Conservation (phyloP, 2,888 invertebrate species). For the Microctonus hyperodae region DNA sequence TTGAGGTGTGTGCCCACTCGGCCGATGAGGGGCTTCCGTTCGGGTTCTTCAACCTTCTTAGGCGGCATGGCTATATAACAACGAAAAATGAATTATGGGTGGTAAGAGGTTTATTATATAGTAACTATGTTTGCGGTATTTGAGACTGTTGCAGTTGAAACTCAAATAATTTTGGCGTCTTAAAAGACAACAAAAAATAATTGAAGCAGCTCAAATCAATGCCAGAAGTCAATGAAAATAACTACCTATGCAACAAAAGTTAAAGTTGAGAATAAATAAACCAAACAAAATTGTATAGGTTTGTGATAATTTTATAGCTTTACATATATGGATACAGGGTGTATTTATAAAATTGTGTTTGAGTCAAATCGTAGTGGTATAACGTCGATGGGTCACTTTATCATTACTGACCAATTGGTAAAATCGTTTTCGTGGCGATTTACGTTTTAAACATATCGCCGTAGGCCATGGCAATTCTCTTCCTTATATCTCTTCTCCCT, state of each 20-base stretch:
- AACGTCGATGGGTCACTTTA: slow-evolving; percentile 37
- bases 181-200: neutral
- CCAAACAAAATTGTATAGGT: neutral
- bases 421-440: slow-evolving; percentile 43
- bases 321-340: neutral
- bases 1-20: slow-evolving; percentile 95
- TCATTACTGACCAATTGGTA: slow-evolving; percentile 47
- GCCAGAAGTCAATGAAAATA: neutral
- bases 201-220: neutral
- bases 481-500: slow-evolving; percentile 1
- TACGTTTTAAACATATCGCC: slow-evolving; percentile 30
- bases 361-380: slow-evolving; percentile 29
- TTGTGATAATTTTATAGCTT: neutral
- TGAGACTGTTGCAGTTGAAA: neutral
- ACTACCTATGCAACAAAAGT: neutral
- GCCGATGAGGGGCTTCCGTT: slow-evolving; percentile 90
- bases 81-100: slow-evolving; percentile 13
- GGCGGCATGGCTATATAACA: slow-evolving; percentile 75
- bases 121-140: neutral
- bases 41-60: slow-evolving; percentile 89
- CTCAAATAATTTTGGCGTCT: neutral
- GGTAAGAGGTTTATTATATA: slow-evolving; percentile 18
- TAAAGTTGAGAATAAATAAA: neutral
- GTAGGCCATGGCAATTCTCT: neutral
- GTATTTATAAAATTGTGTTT: slow-evolving; percentile 34